These are phyloP conservation scores for Cephus sareptanus DNA, from an alignment of 2,888 invertebrate species.

Conservation along the genomic window DNA sequence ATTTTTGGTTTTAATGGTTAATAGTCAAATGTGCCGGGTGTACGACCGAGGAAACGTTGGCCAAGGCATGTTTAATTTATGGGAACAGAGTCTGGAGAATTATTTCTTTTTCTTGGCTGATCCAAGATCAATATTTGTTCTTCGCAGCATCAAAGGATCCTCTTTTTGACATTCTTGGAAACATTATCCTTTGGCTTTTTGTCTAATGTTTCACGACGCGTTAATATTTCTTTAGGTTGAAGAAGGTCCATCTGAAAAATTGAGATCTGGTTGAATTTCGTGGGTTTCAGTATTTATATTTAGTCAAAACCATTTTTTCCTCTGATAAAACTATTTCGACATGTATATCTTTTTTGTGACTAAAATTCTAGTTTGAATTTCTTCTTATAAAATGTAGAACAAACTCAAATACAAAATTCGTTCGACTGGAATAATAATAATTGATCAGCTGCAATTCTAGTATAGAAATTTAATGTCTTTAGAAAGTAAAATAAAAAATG, in stretches of 20 bases:
- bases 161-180: constrained; percentile 30
- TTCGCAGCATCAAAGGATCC: constrained; percentile 23
- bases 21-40: not conserved
- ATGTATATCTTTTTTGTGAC: not conserved
- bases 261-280: not conserved
- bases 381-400: not conserved
- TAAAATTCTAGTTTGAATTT: not conserved
- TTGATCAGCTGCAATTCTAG: not conserved
- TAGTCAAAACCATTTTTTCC: not conserved
- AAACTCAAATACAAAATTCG: not conserved
- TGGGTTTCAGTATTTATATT: not conserved
- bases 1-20: not conserved
- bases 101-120: not conserved
- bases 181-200: constrained; percentile 19
- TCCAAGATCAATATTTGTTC: not conserved
- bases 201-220: not conserved
- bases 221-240: not conserved
- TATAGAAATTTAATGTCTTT: constrained; percentile 45
- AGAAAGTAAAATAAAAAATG: constrained; percentile 46
- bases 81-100: not conserved
- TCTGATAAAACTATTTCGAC: not conserved
- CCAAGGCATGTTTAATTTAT: not conserved
- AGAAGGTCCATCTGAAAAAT: not conserved
- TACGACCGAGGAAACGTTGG: not conserved
- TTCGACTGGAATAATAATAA: not conserved